Evolutionary conservation across 2,113 vertebrate genomes (phyloP).

Genomic region (Etheostoma spectabile): DNA sequence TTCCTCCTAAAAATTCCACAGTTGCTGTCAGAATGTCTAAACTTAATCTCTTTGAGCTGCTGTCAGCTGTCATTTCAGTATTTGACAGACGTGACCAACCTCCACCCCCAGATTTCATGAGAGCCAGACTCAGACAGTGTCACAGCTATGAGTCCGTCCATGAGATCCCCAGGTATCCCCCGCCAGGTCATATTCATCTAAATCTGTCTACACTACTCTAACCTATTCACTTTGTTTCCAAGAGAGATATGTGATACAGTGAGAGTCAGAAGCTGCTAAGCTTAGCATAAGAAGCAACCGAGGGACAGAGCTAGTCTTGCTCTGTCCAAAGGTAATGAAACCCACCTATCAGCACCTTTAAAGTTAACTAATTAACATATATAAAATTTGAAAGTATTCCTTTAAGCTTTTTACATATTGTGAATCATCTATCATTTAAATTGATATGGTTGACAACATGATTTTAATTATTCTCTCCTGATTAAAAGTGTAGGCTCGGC

Average conservation of each 20-base stretch:
- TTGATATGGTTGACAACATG: constrained; percentile 4
- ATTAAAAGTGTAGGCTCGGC: constrained; percentile 7
- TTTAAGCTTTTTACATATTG: not conserved
- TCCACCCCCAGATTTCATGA: not conserved
- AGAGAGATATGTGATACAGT: not conserved
- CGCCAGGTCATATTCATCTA: not conserved
- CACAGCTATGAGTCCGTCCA: not conserved
- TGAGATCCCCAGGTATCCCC: not conserved
- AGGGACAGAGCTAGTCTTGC: not conserved
- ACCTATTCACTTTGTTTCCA: not conserved
- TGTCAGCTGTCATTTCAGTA: constrained; percentile 16
- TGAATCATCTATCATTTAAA: not conserved
- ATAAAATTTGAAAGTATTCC: not conserved
- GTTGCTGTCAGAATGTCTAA: not conserved
- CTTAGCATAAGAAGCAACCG: not conserved
- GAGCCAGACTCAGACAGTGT: not conserved
- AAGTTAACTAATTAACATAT: constrained; percentile 1
- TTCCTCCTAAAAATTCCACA: not conserved
- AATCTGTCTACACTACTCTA: not conserved
- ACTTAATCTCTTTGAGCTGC: not conserved
- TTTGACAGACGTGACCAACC: not conserved
- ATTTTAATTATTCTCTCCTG: constrained; percentile 37
- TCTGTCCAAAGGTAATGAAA: not conserved
- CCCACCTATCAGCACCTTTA: not conserved
- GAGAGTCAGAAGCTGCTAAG: not conserved